Evolutionary conservation across 2,888 invertebrate genomes (phyloP).

Genomic region (Papilio elwesi): DNA sequence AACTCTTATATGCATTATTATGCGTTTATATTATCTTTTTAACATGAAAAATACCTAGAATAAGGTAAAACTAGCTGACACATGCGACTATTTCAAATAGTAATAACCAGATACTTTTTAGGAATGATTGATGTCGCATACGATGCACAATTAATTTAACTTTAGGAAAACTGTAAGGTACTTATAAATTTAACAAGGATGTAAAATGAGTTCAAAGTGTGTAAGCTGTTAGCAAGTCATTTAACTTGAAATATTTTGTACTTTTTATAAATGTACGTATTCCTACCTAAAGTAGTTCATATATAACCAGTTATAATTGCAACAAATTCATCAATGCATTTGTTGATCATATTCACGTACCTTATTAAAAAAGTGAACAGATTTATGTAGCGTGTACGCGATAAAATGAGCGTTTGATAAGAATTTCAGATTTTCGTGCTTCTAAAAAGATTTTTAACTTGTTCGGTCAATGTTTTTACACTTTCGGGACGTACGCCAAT

Average conservation of each 20-base stretch:
- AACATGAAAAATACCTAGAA: background rate
- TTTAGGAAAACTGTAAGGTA: too few relatives aligned
- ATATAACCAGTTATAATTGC: too few relatives aligned
- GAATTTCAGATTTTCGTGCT: background rate
- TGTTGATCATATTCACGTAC: background rate
- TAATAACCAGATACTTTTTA: too few relatives aligned
- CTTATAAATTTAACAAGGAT: too few relatives aligned
- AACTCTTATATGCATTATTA: background rate
- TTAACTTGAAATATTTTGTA: too few relatives aligned
- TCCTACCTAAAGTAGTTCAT: too few relatives aligned
- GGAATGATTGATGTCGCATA: too few relatives aligned
- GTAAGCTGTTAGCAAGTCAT: too few relatives aligned
- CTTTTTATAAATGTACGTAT: too few relatives aligned
- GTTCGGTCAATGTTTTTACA: background rate
- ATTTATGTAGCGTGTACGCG: constrained; percentile 1
- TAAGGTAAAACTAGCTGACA: background rate
- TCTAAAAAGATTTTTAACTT: background rate
- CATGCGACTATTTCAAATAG: background rate
- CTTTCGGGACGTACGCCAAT: background rate
- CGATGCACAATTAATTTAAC: too few relatives aligned
- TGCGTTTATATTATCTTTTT: background rate
- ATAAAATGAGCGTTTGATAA: background rate
- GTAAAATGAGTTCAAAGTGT: too few relatives aligned
- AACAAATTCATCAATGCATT: too few relatives aligned
- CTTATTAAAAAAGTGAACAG: background rate